Conservation (phyloP, 2,888 invertebrate species). For the Hyles lineata region DNA sequence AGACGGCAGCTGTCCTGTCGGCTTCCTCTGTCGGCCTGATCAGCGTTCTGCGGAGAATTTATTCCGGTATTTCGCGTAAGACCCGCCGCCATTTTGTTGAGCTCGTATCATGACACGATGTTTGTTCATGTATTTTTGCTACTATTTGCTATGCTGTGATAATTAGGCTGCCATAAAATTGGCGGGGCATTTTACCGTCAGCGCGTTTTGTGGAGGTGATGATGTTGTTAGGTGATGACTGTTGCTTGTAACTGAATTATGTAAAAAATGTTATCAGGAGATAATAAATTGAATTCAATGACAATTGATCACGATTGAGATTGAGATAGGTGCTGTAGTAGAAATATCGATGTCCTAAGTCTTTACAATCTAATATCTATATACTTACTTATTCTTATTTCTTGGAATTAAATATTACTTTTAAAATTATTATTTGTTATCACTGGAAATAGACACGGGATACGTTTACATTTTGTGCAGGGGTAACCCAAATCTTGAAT, state of each 20-base stretch:
- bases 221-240: background rate
- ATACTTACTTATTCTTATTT: background rate
- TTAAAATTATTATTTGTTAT: background rate
- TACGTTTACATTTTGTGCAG: background rate
- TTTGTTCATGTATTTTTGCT: conserved; percentile 23
- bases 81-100: conserved; percentile 40
- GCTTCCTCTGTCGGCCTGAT: conserved; percentile 51
- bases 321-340: background rate
- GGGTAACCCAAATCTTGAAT: background rate
- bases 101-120: conserved; percentile 33
- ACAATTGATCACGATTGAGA: background rate
- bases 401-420: background rate
- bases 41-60: conserved; percentile 64
- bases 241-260: background rate
- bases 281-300: background rate
- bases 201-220: background rate
- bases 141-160: conserved; percentile 26
- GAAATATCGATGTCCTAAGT: background rate
- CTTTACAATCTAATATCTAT: too few species aligned
- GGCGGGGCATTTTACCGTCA: background rate
- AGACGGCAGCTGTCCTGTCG: conserved; percentile 44
- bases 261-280: background rate
- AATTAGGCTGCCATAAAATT: background rate
- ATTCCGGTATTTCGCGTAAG: conserved; percentile 64
- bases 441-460: background rate